Base-by-base conservation (phyloP, 2,888 invertebrate genomes). In the Malthinus flaveolus region DNA sequence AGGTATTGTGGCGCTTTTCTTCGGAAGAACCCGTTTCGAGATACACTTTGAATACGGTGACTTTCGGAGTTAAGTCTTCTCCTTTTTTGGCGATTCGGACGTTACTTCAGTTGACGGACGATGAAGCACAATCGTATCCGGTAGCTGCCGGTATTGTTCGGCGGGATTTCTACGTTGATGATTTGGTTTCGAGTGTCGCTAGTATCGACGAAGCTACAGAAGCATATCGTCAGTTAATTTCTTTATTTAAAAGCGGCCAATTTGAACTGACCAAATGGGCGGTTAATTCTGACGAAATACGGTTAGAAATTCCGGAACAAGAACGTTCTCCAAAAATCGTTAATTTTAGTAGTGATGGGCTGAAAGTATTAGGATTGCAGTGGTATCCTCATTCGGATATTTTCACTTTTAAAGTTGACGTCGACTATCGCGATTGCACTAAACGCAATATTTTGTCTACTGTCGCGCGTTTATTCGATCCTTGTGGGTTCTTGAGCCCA, bases 11-110 rank as follows among this genome's bases (percentile, higher is more conserved):
- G 62, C 31, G 61, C 32, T 39, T 13, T 6, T 35, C 51, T 32
- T 32, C 13, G 11, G 7, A 12, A 4, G 42, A 58, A 33, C 36
- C 49, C 7, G 4, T 66, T 2, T 23, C 59, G 39, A 37, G 35
- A 13, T 65, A 35, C 31, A 13, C 53, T 34, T 34, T 67, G n/a
- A 44, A 32, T 10, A 67, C 66, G 4, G 67, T 68, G 1, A 67
- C 66, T 3, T 67, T 68, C 37, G 68, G 68, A 1, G 65, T 61
- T 4, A 56, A 64, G 0, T 36, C 61, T 4, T 67, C 66, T 3
- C 63, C 65, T 11, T 67, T 50, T 56, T 37, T 68, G 6, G 66
- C 66, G 1, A 61, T 59, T 7, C 56, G 63, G 1, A 49, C 62
- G 5, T 9, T 70, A 5, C 13, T 52, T n/a, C 61, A 65, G 42